Evolutionary conservation across 2,888 invertebrate genomes (phyloP), one percentile per base, ranked within the genome.

Genomic region (Caenorhabditis parvicauda): DNA sequence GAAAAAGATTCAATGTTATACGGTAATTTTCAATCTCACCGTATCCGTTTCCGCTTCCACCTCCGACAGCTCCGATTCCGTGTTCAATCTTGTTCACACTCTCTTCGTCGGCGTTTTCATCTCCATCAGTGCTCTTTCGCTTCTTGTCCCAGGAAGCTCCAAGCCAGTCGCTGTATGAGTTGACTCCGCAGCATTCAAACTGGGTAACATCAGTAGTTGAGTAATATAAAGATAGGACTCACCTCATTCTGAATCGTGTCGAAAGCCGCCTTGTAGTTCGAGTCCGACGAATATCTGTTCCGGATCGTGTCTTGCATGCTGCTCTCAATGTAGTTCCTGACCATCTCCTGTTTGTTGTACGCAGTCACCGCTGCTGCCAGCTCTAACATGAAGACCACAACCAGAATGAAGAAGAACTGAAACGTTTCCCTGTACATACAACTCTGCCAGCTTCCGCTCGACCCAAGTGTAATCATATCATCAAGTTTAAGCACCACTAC

Each of bases 181-280:
- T 86, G 2, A 88, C 88, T 22, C 90, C 91, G 81, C 91, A 91
- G 79, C 90, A 91, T 70, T 87, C 83, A 59, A 90, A 84, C 88
- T 88, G 77, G 52, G n/a, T n/a, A n/a, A n/a, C n/a, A 82, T 14
- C 6, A 24, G 32, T 32, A 32, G 22, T 1, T 47, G 9, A 12
- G 7, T 41, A 49, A 3, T 14, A 17, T 4, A 21, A 21, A 22
- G 2, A n/a, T 51, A 44, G 7, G 22, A 39, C 74, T 72, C 68
- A 83, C 83, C 51, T 76, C 86, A 74, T 83, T 83, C 81, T 89
- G 89, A 66, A 89, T 86, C 37, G 86, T 84, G 82, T 89, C 88
- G 71, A 88, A 87, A 25, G 87, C 86, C 38, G 84, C 82, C n/a
- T 86, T 87, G 43, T 81, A 87, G 83, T 58, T 64, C 12, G 63